These are phyloP conservation scores for Gymnobelideus leadbeateri DNA, from an alignment of 2,113 vertebrate species.

Conservation along the genomic window DNA sequence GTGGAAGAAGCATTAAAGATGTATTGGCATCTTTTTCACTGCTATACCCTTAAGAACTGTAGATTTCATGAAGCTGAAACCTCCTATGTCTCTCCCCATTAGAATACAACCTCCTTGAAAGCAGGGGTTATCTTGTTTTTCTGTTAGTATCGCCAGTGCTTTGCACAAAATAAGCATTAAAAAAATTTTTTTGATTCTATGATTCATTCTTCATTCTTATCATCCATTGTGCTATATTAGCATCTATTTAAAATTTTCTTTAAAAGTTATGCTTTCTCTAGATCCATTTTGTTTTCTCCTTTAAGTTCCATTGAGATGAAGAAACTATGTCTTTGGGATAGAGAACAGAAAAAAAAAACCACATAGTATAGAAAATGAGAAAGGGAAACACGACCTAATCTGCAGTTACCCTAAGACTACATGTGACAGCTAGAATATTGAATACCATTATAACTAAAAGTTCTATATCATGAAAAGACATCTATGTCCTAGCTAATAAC, in stretches of 20 bases:
- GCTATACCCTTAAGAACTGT: neutral
- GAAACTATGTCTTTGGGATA: neutral
- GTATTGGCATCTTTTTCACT: neutral
- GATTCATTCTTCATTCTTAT: neutral
- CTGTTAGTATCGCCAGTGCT: neutral
- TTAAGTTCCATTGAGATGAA: neutral
- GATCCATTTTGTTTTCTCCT: neutral
- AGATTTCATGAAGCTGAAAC: neutral
- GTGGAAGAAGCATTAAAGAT: neutral
- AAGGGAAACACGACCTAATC: slow-evolving; percentile 24
- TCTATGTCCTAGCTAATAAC: slow-evolving; percentile 45
- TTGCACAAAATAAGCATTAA: neutral
- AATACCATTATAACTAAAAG: slow-evolving; percentile 48
- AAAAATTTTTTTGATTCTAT: neutral
- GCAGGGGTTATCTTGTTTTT: neutral
- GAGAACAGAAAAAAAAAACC: neutral
- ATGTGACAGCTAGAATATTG: slow-evolving; percentile 33
- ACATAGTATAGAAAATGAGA: neutral
- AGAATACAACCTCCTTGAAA: neutral
- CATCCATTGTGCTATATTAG: neutral
- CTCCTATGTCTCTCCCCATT: neutral
- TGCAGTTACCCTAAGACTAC: slow-evolving; percentile 30
- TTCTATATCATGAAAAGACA: slow-evolving; percentile 58
- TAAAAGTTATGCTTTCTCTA: neutral
- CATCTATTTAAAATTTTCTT: neutral